These are phyloP conservation scores for Pseudochirops cupreus DNA, from an alignment of 2,797 vertebrate genomes.

Conservation along the genomic window DNA sequence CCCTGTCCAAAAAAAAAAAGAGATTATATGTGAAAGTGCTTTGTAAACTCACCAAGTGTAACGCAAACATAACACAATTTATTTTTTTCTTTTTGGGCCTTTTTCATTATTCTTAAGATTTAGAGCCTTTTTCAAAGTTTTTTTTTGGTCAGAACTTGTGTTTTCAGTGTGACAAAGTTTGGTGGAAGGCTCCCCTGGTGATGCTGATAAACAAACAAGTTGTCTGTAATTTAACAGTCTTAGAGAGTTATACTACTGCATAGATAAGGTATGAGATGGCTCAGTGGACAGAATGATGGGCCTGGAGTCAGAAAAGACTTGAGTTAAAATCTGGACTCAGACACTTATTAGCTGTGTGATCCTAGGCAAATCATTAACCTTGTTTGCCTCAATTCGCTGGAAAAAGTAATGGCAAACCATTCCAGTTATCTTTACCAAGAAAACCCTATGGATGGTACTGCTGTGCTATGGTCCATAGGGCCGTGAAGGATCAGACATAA, in stretches of 20 bases:
- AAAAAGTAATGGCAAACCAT: background rate
- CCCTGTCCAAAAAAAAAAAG: too few species aligned
- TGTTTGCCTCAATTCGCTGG: background rate
- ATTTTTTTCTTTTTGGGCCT: background rate
- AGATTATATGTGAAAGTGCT: background rate
- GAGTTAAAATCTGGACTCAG: background rate
- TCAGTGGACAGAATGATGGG: background rate
- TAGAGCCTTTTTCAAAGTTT: background rate
- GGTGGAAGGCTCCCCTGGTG: background rate
- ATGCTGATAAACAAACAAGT: background rate
- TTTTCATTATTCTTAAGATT: background rate
- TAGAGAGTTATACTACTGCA: background rate
- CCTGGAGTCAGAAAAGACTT: background rate
- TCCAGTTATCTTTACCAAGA: background rate
- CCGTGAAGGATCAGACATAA: background rate
- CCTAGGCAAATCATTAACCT: background rate
- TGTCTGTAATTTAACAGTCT: background rate
- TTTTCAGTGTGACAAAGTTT: background rate
- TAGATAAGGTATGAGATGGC: background rate
- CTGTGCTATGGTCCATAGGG: background rate
- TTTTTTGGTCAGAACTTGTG: background rate
- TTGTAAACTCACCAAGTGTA: background rate
- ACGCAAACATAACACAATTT: background rate
- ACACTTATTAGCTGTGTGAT: background rate
- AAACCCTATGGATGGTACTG: background rate